Evolutionary conservation across 2,888 invertebrate species (phyloP).

Genomic region (Thysanoteuthis rhombus): DNA sequence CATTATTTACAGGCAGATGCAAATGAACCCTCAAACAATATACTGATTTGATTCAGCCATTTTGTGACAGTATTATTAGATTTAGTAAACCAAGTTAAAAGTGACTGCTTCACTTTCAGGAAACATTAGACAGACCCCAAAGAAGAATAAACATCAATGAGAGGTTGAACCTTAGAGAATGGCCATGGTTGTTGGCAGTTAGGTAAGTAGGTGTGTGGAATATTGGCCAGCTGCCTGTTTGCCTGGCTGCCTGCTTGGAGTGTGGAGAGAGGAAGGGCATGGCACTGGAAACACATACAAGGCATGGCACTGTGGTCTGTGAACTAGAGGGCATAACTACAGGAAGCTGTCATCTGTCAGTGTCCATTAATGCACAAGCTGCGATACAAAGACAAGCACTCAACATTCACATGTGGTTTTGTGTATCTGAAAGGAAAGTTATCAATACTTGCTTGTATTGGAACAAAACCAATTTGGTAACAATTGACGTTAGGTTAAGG

Average conservation of each 20-base stretch:
- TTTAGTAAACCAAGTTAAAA: conserved; percentile 12
- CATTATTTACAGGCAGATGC: background rate
- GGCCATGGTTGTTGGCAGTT: background rate
- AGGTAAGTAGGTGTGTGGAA: background rate
- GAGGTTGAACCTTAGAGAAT: background rate
- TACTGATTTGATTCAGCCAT: background rate
- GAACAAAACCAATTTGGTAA: conserved; percentile 27
- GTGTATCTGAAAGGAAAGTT: conserved; percentile 18
- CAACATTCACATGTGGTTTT: conserved; percentile 12
- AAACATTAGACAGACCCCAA: background rate
- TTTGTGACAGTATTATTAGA: background rate
- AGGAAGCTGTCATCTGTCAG: conserved; percentile 12
- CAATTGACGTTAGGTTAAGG: background rate
- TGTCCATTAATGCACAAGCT: background rate
- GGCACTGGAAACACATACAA: background rate
- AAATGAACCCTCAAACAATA: conserved; percentile 12
- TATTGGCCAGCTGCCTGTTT: background rate
- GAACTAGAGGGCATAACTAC: background rate
- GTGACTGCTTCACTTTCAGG: too few relatives aligned
- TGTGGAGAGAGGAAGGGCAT: background rate
- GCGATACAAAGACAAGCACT: background rate
- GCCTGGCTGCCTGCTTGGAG: background rate
- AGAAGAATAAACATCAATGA: conserved; percentile 12
- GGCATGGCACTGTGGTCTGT: conserved; percentile 12
- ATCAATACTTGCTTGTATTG: conserved; percentile 18